Percentiles rank a stretch among this genome's conserved stretches.
These are phyloP conservation scores for Molossus molossus DNA, from an alignment of 2,797 vertebrate species.

Conservation along the genomic window DNA sequence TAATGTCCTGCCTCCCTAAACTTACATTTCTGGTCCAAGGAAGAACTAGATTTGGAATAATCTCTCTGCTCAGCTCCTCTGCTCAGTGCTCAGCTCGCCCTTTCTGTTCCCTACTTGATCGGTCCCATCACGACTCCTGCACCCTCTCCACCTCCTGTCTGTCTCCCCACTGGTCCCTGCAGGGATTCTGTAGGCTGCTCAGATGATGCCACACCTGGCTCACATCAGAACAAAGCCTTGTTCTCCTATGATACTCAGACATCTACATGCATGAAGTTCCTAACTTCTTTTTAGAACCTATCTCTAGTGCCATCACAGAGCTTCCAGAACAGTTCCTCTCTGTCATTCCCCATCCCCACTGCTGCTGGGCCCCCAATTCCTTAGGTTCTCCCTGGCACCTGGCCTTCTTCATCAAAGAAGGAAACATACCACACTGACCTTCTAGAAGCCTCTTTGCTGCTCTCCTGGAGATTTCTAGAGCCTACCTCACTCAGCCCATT, in stretches of 20 bases:
- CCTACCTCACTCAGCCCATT: neutral
- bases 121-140: neutral
- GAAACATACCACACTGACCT: neutral
- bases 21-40: neutral
- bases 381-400: neutral
- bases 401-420: neutral
- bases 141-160: neutral
- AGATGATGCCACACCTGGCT: neutral
- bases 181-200: neutral
- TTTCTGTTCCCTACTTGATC: neutral
- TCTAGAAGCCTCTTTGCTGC: neutral
- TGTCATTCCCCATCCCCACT: neutral
- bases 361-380: neutral
- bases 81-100: neutral
- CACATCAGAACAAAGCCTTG: neutral
- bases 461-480: neutral
- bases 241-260: neutral
- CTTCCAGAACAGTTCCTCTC: neutral
- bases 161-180: neutral
- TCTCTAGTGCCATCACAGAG: slow-evolving; percentile 11
- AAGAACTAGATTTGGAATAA: neutral
- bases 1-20: neutral
- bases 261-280: neutral
- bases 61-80: neutral
- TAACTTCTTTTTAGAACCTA: slow-evolving; percentile 39